phyloP scores from a whole-genome alignment of 2,113 vertebrate genomes.

The Illadopsis cleaveri region DNA sequence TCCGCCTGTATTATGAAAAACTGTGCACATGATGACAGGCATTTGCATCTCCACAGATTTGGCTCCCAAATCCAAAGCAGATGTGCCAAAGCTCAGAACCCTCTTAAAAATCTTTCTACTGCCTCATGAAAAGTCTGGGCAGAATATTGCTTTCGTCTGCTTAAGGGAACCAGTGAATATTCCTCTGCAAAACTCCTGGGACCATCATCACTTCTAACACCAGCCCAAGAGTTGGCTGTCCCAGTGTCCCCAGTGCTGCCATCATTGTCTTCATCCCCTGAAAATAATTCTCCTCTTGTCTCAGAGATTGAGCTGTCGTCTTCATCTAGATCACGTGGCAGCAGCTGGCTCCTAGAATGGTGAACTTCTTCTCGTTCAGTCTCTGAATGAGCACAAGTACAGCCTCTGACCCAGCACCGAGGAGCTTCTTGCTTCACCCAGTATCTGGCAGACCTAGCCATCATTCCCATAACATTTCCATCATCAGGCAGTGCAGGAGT shows the following conservation, averaged over 20 bases:
- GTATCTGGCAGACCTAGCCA: neutral
- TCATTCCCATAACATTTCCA: neutral
- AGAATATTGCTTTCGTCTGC: neutral
- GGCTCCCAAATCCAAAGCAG: neutral
- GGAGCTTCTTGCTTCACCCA: neutral
- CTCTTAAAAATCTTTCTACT: slow-evolving; percentile 6
- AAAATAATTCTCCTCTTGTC: neutral
- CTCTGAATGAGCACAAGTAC: neutral
- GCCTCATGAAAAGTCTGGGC: slow-evolving; percentile 14
- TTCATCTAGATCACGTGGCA: neutral
- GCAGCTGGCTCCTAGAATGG: neutral
- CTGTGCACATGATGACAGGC: neutral
- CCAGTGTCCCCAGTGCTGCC: fast-evolving
- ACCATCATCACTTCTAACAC: neutral
- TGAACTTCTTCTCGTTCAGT: neutral
- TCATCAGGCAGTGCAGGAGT: neutral
- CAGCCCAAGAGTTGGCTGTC: neutral
- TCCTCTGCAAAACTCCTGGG: neutral
- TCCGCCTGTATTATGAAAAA: neutral
- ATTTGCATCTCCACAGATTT: neutral
- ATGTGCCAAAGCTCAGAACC: neutral
- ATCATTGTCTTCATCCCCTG: neutral
- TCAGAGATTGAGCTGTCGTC: neutral
- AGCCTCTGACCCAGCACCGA: slow-evolving; percentile 13
- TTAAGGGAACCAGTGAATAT: slow-evolving; percentile 8